Percentiles rank a stretch among this genome's conserved stretches.
Evolutionary conservation across 30 jellyfish, hydroid and myxozoan species (phyloP).

Genomic region (Sanderia malayensis): DNA sequence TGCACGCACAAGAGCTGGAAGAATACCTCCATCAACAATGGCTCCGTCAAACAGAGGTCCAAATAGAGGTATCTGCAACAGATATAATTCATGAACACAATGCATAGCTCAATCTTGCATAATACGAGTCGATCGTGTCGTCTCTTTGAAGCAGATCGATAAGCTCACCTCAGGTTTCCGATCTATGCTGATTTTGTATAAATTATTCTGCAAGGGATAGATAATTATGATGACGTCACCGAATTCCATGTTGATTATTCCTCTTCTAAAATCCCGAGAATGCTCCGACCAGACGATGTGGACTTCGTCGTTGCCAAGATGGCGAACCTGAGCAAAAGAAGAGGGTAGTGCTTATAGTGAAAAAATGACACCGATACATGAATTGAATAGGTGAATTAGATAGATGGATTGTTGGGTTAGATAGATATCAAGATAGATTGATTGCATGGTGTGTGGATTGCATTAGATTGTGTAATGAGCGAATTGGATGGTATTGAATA

Average conservation of each 20-base stretch:
- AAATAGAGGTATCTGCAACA: slow-evolving; percentile 74
- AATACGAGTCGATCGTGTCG: neutral
- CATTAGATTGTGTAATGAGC: too few species aligned
- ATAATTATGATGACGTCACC: slow-evolving; percentile 91
- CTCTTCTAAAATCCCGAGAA: slow-evolving; percentile 92
- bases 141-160: too few species aligned
- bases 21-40: slow-evolving; percentile 70
- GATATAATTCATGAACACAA: too few species aligned
- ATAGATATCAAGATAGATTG: too few species aligned
- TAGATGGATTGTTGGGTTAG: too few species aligned
- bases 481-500: too few species aligned
- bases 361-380: too few species aligned
- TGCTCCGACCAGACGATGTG: slow-evolving; percentile 99
- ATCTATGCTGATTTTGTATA: slow-evolving; percentile 76
- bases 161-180: slow-evolving; percentile 65
- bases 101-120: too few species aligned
- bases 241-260: slow-evolving; percentile 93
- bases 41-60: slow-evolving; percentile 99
- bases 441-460: too few species aligned
- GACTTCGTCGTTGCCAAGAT: slow-evolving; percentile 99
- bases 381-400: too few species aligned
- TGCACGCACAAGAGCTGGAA: slow-evolving; percentile 73
- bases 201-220: slow-evolving; percentile 77
- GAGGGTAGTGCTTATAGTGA: too few species aligned
- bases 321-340: slow-evolving; percentile 70